Percentiles rank a stretch among this genome's conserved stretches.
Conservation (phyloP, 2,888 invertebrate species). For the Microdon myrmicae region DNA sequence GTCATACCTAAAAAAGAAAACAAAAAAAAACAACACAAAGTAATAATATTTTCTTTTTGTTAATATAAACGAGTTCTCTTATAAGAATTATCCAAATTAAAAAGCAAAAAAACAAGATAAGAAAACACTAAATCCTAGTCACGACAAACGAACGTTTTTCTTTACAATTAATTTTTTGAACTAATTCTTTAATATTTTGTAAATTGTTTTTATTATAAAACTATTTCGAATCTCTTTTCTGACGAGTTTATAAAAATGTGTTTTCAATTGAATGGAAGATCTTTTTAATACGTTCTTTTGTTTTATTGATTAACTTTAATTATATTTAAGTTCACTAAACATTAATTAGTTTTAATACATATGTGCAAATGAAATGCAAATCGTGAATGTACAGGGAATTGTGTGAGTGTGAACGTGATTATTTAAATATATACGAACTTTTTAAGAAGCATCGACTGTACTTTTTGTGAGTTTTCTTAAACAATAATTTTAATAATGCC, state of each 20-base stretch:
- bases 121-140: slow-evolving; percentile 45
- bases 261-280: no score
- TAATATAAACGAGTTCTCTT: slow-evolving; percentile 14
- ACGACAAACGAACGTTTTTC: slow-evolving; percentile 48
- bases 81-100: slow-evolving; percentile 9
- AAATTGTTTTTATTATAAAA: slow-evolving; percentile 31
- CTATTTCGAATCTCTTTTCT: slow-evolving; percentile 12
- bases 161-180: slow-evolving; percentile 29
- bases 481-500: no score
- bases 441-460: no score
- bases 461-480: no score
- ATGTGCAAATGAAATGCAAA: no score
- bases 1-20: slow-evolving; percentile 3
- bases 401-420: no score
- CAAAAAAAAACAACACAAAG: slow-evolving; percentile 15
- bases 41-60: slow-evolving; percentile 40
- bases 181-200: slow-evolving; percentile 30
- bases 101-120: slow-evolving; percentile 8
- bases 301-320: slow-evolving; percentile 1
- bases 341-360: no score
- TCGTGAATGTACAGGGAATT: no score
- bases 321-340: no score
- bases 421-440: no score
- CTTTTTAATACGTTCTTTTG: background rate
- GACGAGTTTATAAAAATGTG: background rate